A percentile compares a stretch with the other conserved stretches of the same genome.
Conservation (phyloP, 2,113 vertebrate species). For the Rattus rattus region DNA sequence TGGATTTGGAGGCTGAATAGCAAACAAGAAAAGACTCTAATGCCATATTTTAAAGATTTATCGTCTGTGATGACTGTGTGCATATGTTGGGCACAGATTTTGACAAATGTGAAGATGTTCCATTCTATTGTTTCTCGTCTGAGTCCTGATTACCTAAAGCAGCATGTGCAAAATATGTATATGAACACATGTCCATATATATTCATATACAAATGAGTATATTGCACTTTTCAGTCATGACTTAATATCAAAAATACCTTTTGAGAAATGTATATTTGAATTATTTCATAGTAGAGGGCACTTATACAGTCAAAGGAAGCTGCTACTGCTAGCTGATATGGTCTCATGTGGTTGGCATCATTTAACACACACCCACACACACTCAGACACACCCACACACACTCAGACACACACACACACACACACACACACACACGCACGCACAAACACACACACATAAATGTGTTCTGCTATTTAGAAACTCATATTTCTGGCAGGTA, state of each 20-base stretch:
- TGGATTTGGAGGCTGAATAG: too few species aligned
- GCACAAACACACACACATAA: too few species aligned
- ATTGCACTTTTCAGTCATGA: too few species aligned
- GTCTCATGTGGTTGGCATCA: too few species aligned
- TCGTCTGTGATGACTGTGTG: neutral
- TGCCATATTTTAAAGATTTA: neutral
- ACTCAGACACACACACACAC: neutral
- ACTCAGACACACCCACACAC: neutral
- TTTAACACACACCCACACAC: neutral
- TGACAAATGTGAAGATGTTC: neutral
- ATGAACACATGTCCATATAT: too few species aligned
- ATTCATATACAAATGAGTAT: neutral
- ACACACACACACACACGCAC: too few species aligned
- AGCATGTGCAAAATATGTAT: too few species aligned
- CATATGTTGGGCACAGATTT: neutral
- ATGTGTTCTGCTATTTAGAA: neutral
- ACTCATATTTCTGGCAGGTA: neutral
- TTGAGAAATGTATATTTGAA: neutral
- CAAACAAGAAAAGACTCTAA: neutral
- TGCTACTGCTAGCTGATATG: neutral
- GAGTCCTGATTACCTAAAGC: neutral
- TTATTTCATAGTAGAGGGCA: neutral
- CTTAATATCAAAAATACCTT: neutral
- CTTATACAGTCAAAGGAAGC: neutral
- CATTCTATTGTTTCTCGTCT: neutral